A percentile compares a stretch with the other conserved stretches of the same genome.
Conservation (phyloP, 2,888 invertebrate species). For the Drosophila diplacantha region DNA sequence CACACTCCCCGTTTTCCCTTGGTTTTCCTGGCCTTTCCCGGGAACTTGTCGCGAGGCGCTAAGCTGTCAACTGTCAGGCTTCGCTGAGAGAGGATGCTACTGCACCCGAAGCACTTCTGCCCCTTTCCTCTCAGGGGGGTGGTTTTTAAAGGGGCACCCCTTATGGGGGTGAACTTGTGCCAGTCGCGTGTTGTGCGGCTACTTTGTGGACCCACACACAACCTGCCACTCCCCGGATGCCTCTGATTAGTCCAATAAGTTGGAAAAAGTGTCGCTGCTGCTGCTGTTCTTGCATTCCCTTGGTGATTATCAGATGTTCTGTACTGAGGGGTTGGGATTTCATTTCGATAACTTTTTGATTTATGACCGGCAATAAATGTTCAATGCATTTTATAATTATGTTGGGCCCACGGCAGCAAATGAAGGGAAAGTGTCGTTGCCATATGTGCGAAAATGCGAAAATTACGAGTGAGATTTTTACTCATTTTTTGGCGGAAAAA, state of each 20-base stretch:
- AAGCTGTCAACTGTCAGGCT: slow-evolving; percentile 70
- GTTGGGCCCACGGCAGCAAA: slow-evolving; percentile 33
- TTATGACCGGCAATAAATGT: slow-evolving; percentile 76
- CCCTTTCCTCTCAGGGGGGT: not conserved
- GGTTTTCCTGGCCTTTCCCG: slow-evolving; percentile 7
- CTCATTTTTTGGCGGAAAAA: slow-evolving; percentile 14
- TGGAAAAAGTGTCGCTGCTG: slow-evolving; percentile 65
- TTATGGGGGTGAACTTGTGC: slow-evolving; percentile 18
- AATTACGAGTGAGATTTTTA: slow-evolving; percentile 43
- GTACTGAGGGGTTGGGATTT: slow-evolving; percentile 53
- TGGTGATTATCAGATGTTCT: slow-evolving; percentile 57
- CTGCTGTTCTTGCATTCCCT: slow-evolving; percentile 33
- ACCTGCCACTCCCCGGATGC: slow-evolving; percentile 15
- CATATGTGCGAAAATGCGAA: slow-evolving; percentile 57
- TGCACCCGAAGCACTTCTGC: slow-evolving; percentile 19
- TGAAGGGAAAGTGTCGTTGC: slow-evolving; percentile 37
- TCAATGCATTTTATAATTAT: slow-evolving; percentile 68
- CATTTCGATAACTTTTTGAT: slow-evolving; percentile 74
- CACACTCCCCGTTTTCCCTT: not conserved
- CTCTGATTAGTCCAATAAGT: slow-evolving; percentile 74
- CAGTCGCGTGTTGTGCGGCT: slow-evolving; percentile 64
- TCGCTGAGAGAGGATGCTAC: slow-evolving; percentile 32
- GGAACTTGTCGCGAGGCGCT: slow-evolving; percentile 59
- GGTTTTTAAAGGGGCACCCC: slow-evolving; percentile 1
- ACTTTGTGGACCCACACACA: slow-evolving; percentile 54